Base-by-base conservation (phyloP, 2,888 invertebrate species). In the Ennomos erosarius region DNA sequence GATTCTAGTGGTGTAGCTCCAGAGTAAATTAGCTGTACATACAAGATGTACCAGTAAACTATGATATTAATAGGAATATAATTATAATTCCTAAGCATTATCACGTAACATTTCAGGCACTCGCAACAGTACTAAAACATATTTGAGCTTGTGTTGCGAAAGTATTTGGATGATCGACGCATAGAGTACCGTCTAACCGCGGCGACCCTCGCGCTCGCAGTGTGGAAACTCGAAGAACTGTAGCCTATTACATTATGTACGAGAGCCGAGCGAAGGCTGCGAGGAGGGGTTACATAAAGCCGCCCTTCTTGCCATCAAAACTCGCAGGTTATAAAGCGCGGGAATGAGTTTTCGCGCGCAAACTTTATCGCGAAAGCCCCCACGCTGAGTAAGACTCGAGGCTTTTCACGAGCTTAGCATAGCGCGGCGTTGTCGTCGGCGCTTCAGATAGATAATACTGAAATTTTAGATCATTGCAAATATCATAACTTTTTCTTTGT, bases 301-400 rank as follows among this genome's bases (percentile, higher is more conserved):
- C 76, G 72, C 71, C 78, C 76, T 73, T 75, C 76, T 78, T 76
- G 70, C 70, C 76, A 76, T 77, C 82, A 79, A 87, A 87, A 85
- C 82, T 83, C 83, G 73, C 78, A 78, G 78, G 81, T 79, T 83
- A 82, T 86, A 87, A 88, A 88, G 85, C 87, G 88, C 89, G 89
- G 87, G 87, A 89, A 88, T 84, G 88, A 87, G 82, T 85, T 88
- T 88, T 87, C 86, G 79, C 87, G 87, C 88, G 83, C 75, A 90
- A 90, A 90, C 84, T 89, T 86, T 87, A 86, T 86, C 80, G 78
- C 81, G 67, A 75, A 76, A 78, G 75, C 74, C 74, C 71, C 70
- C 71, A 70, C 71, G 73, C 68, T 75, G 75, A 74, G 67, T 69
- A 71, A 77, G 71, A 62, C 56, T 67, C 62, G 73, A 78, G 77